A percentile compares a stretch with the other conserved stretches of the same genome.
Evolutionary conservation across 2,113 vertebrate genomes (phyloP).

Genomic region (Ochotona curzoniae): DNA sequence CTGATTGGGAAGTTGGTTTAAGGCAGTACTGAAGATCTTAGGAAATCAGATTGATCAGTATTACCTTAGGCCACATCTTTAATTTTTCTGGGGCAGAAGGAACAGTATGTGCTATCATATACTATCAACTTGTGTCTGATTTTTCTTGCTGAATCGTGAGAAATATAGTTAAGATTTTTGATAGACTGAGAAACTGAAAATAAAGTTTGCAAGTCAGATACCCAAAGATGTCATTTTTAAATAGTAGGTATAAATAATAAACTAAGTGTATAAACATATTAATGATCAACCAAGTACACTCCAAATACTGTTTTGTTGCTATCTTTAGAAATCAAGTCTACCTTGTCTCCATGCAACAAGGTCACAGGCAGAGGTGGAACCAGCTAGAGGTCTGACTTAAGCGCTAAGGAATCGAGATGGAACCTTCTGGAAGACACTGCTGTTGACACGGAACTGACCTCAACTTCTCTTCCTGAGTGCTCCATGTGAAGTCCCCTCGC

Average conservation of each 20-base stretch:
- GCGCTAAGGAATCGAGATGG: background rate
- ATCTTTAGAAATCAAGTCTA: conserved; percentile 57
- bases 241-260: background rate
- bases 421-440: background rate
- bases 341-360: conserved; percentile 25
- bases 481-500: background rate
- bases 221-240: background rate
- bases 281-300: conserved; percentile 43
- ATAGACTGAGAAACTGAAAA: conserved; percentile 42
- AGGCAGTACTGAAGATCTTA: conserved; percentile 18
- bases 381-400: background rate
- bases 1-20: background rate
- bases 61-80: background rate
- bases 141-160: conserved; percentile 18
- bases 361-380: background rate
- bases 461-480: background rate
- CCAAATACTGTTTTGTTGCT: conserved; percentile 45
- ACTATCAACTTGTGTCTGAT: background rate
- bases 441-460: background rate
- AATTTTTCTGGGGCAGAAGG: background rate
- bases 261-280: background rate
- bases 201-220: background rate
- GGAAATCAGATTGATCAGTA: conserved; percentile 39
- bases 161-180: conserved; percentile 16
- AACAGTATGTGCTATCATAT: background rate